These are phyloP conservation scores for Anomalospiza imberbis DNA, from an alignment of 2,797 vertebrate species.

Conservation along the genomic window DNA sequence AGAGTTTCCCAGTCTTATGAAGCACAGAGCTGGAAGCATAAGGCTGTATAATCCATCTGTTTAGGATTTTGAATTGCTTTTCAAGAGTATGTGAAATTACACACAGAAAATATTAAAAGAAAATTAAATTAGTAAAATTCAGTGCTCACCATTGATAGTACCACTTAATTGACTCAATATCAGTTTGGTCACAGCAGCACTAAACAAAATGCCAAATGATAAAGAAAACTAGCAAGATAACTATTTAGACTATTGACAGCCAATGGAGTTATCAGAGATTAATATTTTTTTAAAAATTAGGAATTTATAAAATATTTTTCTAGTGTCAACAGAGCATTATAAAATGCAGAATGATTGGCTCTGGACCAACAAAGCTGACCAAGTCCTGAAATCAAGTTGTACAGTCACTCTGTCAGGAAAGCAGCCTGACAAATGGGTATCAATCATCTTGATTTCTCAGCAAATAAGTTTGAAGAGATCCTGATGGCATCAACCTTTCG, in stretches of 20 bases:
- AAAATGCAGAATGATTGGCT: not conserved
- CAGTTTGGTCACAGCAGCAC: not conserved
- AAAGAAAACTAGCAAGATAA: not conserved
- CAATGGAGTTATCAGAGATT: not conserved
- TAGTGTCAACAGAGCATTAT: not conserved
- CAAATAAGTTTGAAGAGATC: constrained; percentile 28
- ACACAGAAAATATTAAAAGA: not conserved
- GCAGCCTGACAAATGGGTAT: not conserved
- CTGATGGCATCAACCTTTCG: not conserved
- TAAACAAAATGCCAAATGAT: not conserved
- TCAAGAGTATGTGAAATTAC: not conserved
- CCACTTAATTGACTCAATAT: not conserved
- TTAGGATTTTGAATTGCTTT: not conserved
- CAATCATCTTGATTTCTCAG: constrained; percentile 38
- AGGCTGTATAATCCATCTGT: not conserved
- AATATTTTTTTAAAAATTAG: not conserved
- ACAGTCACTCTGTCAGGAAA: not conserved
- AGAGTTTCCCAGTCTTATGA: not conserved
- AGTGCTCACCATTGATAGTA: not conserved
- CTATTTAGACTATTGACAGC: not conserved
- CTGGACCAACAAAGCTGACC: not conserved
- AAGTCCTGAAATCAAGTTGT: not conserved
- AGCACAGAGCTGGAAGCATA: not conserved
- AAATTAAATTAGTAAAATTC: not conserved
- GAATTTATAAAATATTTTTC: not conserved